Percentiles rank a stretch among this genome's conserved stretches.
phyloP scores from a whole-genome alignment of 1,140 invertebrate species.

The Semibalanus balanoides region DNA sequence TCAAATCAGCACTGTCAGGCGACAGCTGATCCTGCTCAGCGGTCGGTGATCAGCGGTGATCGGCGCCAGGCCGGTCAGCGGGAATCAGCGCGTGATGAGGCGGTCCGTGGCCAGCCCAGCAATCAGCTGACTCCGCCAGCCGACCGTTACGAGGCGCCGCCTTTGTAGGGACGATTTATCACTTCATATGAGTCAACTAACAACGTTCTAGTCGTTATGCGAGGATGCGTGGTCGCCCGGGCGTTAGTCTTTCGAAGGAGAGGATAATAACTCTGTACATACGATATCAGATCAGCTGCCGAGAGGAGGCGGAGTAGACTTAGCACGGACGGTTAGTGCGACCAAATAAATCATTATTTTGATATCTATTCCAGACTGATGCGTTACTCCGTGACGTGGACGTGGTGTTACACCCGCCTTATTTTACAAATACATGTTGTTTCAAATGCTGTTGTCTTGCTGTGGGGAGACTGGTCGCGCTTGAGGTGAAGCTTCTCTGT shows the following conservation, averaged over 20 bases:
- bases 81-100: not conserved
- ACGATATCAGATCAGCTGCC: not conserved
- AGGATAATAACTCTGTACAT: not conserved
- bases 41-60: no score
- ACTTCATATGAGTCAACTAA: slow-evolving; percentile 5
- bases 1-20: no score
- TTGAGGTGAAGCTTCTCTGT: no score
- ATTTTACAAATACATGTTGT: not conserved
- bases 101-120: not conserved
- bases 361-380: not conserved
- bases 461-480: no score
- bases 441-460: slow-evolving; percentile 27
- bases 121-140: not conserved
- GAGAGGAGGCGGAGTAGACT: not conserved
- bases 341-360: not conserved
- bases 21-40: no score
- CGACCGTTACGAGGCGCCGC: not conserved
- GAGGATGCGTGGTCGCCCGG: not conserved
- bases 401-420: not conserved
- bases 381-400: not conserved
- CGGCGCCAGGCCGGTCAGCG: no score
- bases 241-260: not conserved
- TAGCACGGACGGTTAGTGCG: not conserved
- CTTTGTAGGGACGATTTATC: not conserved
- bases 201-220: not conserved